Conservation (phyloP, 2,113 vertebrate species). For the Ageneiosus marmoratus region DNA sequence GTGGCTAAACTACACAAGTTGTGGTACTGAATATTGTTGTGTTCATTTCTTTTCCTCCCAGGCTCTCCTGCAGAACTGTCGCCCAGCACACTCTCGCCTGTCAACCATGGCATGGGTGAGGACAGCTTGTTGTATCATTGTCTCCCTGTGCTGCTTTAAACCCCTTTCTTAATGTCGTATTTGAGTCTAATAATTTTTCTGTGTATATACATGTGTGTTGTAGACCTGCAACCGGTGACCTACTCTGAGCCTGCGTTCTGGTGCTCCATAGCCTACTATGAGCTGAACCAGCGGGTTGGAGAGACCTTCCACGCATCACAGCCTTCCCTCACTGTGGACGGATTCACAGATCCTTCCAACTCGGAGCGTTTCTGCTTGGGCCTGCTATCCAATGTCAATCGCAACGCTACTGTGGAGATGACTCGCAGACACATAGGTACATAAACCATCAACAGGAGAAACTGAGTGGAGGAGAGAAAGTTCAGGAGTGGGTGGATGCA, state of each 20-base stretch:
- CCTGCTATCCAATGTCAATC: slow-evolving; percentile 94
- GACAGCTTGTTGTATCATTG: neutral
- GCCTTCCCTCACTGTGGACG: slow-evolving; percentile 93
- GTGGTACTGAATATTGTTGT: neutral
- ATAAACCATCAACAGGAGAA: neutral
- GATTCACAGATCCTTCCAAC: slow-evolving; percentile 98
- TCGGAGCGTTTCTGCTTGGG: slow-evolving; percentile 96
- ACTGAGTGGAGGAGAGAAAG: neutral
- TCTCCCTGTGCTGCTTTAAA: neutral
- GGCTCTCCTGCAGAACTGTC: slow-evolving; percentile 97
- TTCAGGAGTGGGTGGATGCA: neutral
- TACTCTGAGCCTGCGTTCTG: slow-evolving; percentile 97
- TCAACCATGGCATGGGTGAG: slow-evolving; percentile 92
- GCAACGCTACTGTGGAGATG: slow-evolving; percentile 98
- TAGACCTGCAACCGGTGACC: slow-evolving; percentile 95
- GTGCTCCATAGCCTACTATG: slow-evolving; percentile 99
- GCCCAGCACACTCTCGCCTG: slow-evolving; percentile 90
- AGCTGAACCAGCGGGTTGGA: slow-evolving; percentile 96
- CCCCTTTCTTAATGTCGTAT: neutral
- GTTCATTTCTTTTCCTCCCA: slow-evolving; percentile 56
- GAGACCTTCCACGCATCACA: slow-evolving; percentile 98
- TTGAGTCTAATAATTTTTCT: no score
- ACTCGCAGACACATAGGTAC: slow-evolving; percentile 97
- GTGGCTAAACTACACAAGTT: neutral
- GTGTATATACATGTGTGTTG: neutral